Percentiles rank a stretch among this genome's conserved stretches.
Evolutionary conservation across 2,113 vertebrate species (phyloP).

Genomic region (Indicator indicator): DNA sequence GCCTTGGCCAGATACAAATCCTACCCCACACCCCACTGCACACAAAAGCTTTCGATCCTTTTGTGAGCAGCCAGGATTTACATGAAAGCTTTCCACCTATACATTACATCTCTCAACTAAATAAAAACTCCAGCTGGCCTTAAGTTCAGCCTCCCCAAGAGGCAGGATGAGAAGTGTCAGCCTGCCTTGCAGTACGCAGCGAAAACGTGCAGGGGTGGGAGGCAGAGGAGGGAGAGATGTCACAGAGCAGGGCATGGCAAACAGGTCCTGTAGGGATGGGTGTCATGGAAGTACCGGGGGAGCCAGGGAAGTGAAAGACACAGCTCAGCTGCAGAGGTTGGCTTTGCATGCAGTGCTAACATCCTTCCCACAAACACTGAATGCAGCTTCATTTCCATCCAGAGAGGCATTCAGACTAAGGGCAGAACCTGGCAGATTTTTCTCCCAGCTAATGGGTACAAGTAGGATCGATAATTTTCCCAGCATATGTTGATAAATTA

Average conservation of each 20-base stretch:
- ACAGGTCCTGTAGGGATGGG: background rate
- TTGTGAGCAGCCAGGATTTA: constrained; percentile 34
- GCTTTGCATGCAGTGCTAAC: constrained; percentile 6
- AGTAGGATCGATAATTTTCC: constrained; percentile 54
- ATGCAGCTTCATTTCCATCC: constrained; percentile 41
- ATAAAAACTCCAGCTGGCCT: constrained; percentile 35
- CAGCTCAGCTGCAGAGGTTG: constrained; percentile 35
- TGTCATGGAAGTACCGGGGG: background rate
- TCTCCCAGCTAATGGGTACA: background rate
- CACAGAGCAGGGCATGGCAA: constrained; percentile 15
- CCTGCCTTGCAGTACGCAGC: background rate
- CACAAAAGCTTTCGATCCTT: constrained; percentile 14
- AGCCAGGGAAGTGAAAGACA: constrained; percentile 8
- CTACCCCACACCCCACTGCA: background rate
- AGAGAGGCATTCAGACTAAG: constrained; percentile 15
- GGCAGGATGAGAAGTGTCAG: constrained; percentile 24
- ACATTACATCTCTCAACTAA: background rate
- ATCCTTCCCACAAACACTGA: background rate
- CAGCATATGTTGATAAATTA: constrained; percentile 32
- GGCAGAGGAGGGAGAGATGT: background rate
- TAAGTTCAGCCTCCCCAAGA: constrained; percentile 52
- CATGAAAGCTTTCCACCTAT: background rate
- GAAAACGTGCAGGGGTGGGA: background rate
- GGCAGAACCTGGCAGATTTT: background rate
- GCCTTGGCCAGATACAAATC: background rate